Evolutionary conservation across 2,797 vertebrate genomes (phyloP).

Genomic region (Serranus cabrilla): DNA sequence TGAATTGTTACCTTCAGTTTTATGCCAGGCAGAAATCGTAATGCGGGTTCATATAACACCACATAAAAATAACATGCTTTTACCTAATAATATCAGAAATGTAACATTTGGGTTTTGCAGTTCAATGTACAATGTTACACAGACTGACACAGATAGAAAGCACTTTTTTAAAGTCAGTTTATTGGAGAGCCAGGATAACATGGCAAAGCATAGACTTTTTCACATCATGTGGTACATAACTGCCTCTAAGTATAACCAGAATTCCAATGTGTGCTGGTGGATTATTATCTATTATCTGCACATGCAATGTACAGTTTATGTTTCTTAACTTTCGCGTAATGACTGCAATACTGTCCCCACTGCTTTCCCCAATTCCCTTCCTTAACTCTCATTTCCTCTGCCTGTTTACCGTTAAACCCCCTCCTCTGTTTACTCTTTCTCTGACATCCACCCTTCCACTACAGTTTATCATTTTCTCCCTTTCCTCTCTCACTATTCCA

Average conservation of each 20-base stretch:
- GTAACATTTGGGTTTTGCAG: background rate
- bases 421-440: background rate
- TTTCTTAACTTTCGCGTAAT: background rate
- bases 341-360: background rate
- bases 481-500: constrained; percentile 73
- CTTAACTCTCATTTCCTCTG: background rate
- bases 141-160: constrained; percentile 6
- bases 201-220: constrained; percentile 29
- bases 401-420: background rate
- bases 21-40: too few relatives aligned
- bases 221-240: constrained; percentile 10
- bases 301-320: constrained; percentile 7
- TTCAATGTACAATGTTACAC: background rate
- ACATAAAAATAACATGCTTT: too few relatives aligned
- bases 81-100: too few relatives aligned
- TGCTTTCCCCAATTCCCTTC: background rate
- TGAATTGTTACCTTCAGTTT: too few relatives aligned
- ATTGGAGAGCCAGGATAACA: constrained; percentile 34
- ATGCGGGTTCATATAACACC: too few relatives aligned
- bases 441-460: background rate
- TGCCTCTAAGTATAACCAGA: constrained; percentile 36
- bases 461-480: background rate
- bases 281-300: constrained; percentile 11
- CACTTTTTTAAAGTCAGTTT: constrained; percentile 39
- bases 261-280: constrained; percentile 3